Base-by-base conservation (phyloP, 2,888 invertebrate species). In the Andrena bicolor region DNA sequence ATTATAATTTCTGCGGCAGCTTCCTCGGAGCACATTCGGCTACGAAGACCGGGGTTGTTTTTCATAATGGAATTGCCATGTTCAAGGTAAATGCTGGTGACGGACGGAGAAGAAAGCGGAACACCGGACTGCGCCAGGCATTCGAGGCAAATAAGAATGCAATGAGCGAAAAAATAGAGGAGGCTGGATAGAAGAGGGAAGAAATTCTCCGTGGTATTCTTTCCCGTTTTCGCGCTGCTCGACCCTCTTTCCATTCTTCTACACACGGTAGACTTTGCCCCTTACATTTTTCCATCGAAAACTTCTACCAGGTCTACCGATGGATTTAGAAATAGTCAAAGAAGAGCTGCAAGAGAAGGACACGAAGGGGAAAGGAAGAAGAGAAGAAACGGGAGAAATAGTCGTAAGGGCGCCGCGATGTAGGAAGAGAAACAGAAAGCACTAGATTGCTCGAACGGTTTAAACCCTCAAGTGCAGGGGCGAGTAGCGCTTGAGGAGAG, bases 401-500 rank as follows among this genome's bases (percentile, higher is more conserved):
- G 49, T 58, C 26, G 61, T 2, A 23, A 51, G 23, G 58, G 32
- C 20, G 26, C 23, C 53, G 20, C 13, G 68, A 81, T 61, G 81
- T 66, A 66, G 81, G 76, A 70, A 69, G 68, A 60, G 76, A 69
- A 83, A 72, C 65, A 64, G 78, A 71, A 78, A 69, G 71, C 71
- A 64, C 53, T 77, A 61, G 78, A 76, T 86, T 84, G 84, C 64
- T 81, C 65, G 78, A 75, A 81, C 74, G 68, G 65, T 77, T 76
- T 80, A 80, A 88, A 82, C 78, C 77, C 76, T 78, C 71, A 74
- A 87, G 86, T 61, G 73, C 20, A 68, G 70, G 75, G 48, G 74
- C 80, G 80, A 80, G 85, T 72, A 53, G 61, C 30, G 56, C 73
- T 63, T 60, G 70, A 64, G 63, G 74, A 63, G 71, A 64, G 74